These are phyloP conservation scores for Amblyteles armatorius DNA, from an alignment of 2,888 invertebrate genomes.

Conservation along the genomic window DNA sequence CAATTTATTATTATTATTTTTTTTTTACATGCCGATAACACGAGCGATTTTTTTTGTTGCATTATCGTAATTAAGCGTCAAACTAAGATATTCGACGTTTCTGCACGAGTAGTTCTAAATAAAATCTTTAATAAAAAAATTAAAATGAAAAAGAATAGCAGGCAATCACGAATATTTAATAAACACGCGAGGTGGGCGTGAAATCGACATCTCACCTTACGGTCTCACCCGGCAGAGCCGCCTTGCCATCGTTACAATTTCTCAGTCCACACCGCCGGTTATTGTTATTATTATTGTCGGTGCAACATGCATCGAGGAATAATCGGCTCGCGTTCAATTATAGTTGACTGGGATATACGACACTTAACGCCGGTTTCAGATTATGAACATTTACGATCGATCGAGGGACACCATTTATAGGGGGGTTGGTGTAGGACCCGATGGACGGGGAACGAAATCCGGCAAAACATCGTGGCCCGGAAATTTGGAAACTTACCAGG, in stretches of 20 bases:
- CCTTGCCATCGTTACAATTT: background rate
- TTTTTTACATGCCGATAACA: background rate
- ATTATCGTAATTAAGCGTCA: background rate
- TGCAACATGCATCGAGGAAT: constrained; percentile 16
- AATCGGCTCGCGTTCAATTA: constrained; percentile 38
- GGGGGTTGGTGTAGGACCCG: constrained; percentile 33
- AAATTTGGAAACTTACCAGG: constrained; percentile 47
- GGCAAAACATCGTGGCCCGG: constrained; percentile 44
- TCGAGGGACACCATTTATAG: constrained; percentile 43
- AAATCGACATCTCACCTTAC: constrained; percentile 36
- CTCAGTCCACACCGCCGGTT: constrained; percentile 2
- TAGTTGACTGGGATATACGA: constrained; percentile 20
- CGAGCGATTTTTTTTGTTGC: background rate
- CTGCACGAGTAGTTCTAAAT: background rate
- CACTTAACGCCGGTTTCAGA: constrained; percentile 35
- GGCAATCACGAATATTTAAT: constrained; percentile 41
- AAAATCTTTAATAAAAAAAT: constrained; percentile 19
- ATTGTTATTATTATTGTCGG: constrained; percentile 33
- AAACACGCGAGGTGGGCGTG: constrained; percentile 40
- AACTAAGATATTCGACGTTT: background rate
- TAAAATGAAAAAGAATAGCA: background rate
- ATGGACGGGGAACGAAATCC: constrained; percentile 24
- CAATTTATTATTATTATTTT: background rate
- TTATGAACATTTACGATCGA: constrained; percentile 52
- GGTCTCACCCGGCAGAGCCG: no score